A percentile compares a stretch with the other conserved stretches of the same genome.
Conservation (phyloP, 2,888 invertebrate genomes). For the Loripinus fragilis region DNA sequence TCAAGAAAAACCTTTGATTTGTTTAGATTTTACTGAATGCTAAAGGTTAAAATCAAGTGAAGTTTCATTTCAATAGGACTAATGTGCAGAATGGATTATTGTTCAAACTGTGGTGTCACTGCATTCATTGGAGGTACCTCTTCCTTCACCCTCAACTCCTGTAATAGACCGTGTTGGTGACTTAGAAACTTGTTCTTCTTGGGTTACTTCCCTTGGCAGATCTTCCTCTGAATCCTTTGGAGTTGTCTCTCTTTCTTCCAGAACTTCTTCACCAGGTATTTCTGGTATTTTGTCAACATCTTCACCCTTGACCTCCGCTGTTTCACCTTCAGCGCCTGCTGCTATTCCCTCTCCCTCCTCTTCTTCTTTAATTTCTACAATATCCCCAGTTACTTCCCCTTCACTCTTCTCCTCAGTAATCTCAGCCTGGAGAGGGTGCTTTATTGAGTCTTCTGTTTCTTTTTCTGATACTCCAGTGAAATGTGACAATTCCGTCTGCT, state of each 20-base stretch:
- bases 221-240: constrained; percentile 26
- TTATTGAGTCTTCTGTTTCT: neutral
- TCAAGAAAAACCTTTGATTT: too few species aligned
- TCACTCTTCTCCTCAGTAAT: neutral
- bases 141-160: constrained; percentile 25
- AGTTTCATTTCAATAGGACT: too few species aligned
- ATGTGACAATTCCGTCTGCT: constrained; percentile 59
- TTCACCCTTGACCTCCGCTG: constrained; percentile 19
- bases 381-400: neutral
- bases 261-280: constrained; percentile 16
- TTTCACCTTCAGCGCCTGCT: neutral
- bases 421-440: neutral
- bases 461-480: constrained; percentile 31
- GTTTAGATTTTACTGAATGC: too few species aligned
- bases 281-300: constrained; percentile 25
- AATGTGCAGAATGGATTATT: neutral
- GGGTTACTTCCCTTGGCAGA: too few species aligned
- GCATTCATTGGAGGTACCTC: constrained; percentile 32
- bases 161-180: neutral
- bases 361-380: neutral
- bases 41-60: too few species aligned
- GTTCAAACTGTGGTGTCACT: neutral
- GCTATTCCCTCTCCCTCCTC: constrained; percentile 26
- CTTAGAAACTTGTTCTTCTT: too few species aligned
- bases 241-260: constrained; percentile 23